Evolutionary conservation across 2,888 invertebrate genomes (phyloP).

Genomic region (Agrochola lychnidis): DNA sequence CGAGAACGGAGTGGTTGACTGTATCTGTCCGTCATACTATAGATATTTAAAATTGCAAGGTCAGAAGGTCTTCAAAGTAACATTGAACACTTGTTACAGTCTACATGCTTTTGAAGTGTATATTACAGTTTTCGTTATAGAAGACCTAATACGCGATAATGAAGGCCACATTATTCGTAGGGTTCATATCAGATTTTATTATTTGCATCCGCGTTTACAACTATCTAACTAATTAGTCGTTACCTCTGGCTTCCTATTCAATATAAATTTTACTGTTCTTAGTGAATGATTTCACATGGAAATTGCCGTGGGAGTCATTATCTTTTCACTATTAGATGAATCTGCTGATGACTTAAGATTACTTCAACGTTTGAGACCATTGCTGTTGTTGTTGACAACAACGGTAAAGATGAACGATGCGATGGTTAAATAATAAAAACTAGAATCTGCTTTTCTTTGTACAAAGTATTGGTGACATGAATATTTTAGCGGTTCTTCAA

Average conservation of each 20-base stretch:
- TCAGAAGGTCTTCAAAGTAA: background rate
- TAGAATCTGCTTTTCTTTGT: constrained; percentile 15
- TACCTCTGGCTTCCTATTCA: constrained; percentile 36
- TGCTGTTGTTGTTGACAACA: constrained; percentile 43
- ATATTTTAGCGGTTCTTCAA: constrained; percentile 24
- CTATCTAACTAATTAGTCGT: constrained; percentile 23
- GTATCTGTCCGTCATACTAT: background rate
- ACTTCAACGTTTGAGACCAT: constrained; percentile 43
- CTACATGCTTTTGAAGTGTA: background rate
- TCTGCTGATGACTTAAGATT: constrained; percentile 64
- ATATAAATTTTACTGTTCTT: constrained; percentile 25
- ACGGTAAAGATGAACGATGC: background rate
- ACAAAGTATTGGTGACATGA: background rate
- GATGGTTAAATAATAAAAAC: background rate
- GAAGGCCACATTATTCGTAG: background rate
- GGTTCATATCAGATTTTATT: background rate
- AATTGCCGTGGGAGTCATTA: constrained; percentile 53
- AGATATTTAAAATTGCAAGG: background rate
- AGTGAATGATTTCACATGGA: constrained; percentile 51
- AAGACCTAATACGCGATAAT: background rate
- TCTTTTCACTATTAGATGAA: constrained; percentile 52
- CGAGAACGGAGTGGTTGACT: background rate
- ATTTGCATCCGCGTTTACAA: background rate
- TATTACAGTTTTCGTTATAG: background rate
- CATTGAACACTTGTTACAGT: background rate